These are phyloP conservation scores for Julus scandinavius DNA, from an alignment of 2,888 invertebrate genomes.

Conservation along the genomic window DNA sequence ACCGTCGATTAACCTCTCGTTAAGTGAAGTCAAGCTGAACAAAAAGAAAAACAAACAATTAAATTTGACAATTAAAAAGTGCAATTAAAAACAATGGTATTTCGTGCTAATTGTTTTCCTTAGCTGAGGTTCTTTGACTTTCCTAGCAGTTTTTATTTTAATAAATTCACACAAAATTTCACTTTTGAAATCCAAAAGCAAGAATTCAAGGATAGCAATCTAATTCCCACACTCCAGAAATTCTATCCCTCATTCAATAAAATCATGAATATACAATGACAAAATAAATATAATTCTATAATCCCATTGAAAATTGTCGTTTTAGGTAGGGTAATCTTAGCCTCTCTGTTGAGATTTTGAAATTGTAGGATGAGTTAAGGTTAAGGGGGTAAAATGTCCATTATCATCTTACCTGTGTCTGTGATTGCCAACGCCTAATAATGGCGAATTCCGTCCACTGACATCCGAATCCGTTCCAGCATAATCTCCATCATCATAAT, in stretches of 20 bases:
- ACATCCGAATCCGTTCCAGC: slow-evolving; percentile 54
- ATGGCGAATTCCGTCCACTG: slow-evolving; percentile 48
- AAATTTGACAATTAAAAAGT: slow-evolving; percentile 1
- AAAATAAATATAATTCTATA: no score
- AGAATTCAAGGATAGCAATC: no score
- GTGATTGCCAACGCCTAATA: slow-evolving; percentile 22
- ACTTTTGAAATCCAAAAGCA: no score
- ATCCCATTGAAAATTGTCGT: no score
- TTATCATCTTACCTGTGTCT: slow-evolving; percentile 43
- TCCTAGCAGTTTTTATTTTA: not conserved
- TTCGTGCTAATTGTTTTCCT: not conserved
- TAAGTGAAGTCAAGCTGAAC: slow-evolving; percentile 48
- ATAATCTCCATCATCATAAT: slow-evolving; percentile 53
- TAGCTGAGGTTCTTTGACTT: not conserved
- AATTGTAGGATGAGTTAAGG: no score
- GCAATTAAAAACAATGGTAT: not conserved
- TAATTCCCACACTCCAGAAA: no score
- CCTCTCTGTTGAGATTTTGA: no score
- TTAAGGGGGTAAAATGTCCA: no score
- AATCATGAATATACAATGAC: no score
- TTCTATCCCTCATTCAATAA: no score
- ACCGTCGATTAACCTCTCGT: slow-evolving; percentile 54
- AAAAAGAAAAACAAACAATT: slow-evolving; percentile 1
- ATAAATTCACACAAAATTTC: not conserved
- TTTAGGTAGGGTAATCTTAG: no score